phyloP scores from a whole-genome alignment of 2,888 invertebrate genomes.

The Harpalus rufipes region DNA sequence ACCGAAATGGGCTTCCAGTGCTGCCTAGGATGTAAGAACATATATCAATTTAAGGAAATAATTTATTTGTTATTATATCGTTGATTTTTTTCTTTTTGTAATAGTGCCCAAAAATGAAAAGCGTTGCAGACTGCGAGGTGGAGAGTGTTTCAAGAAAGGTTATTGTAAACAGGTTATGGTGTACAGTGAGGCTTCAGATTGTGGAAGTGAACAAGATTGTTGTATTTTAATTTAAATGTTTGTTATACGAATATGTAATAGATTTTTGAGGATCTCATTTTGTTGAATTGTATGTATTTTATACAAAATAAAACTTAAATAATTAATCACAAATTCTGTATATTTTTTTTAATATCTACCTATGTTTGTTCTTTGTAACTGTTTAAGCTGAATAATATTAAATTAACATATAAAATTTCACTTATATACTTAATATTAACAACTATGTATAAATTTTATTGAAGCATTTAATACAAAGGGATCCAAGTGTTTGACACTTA shows the following conservation, averaged over 20 bases:
- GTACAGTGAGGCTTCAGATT: conserved; percentile 21
- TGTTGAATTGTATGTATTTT: not conserved
- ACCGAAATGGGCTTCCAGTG: conserved; percentile 43
- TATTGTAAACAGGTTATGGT: conserved; percentile 20
- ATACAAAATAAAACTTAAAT: too few species aligned
- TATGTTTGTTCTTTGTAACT: too few species aligned
- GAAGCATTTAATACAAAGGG: too few species aligned
- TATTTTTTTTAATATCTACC: too few species aligned
- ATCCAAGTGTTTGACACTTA: too few species aligned
- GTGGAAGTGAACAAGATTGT: conserved; percentile 38
- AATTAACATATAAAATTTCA: too few species aligned
- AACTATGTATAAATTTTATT: too few species aligned
- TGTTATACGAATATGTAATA: not conserved
- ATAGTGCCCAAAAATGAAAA: conserved; percentile 34
- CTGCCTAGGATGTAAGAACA: conserved; percentile 46
- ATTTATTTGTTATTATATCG: too few species aligned
- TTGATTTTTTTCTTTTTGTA: too few species aligned
- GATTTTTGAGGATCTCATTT: not conserved
- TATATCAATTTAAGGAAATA: not conserved
- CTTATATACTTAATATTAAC: too few species aligned
- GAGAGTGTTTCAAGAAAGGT: conserved; percentile 33
- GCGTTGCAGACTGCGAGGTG: conserved; percentile 28
- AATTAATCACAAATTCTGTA: too few species aligned
- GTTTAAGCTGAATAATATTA: too few species aligned
- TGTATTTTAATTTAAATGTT: conserved; percentile 39